Base-by-base conservation (phyloP, 2,888 invertebrate species). In the Aphrophora alni region DNA sequence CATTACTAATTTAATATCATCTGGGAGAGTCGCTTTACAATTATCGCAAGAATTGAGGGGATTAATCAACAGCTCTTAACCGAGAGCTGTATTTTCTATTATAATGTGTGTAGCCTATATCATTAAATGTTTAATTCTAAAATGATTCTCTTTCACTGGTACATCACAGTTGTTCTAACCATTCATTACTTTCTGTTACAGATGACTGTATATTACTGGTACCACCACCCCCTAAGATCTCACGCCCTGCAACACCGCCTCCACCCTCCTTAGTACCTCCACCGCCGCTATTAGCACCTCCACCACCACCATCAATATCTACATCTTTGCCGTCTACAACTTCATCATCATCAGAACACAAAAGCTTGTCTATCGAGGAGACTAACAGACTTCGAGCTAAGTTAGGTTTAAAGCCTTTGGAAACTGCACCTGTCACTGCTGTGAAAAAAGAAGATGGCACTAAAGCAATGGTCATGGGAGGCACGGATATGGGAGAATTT, bases 381-480 rank as follows among this genome's bases (percentile, higher is more conserved):
- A 96, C 96, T 5, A 98, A 98, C 89, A 95, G 94, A 84, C 89
- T 99, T 14, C 91, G 99, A 86, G 96, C 96, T 0, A 97, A 98
- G 88, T 91, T 99, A 27, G 99, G 99, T 0, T 90, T 99, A 44
- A 98, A 97, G 87, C 99, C 98, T 0, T 89, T 99, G 3, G 95
- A 97, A 86, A 89, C 94, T 0, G 90, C 91, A 25, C 86, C 85
- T 10, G 84, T 85, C 86, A 89, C 84, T n/a, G 70, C 82, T n/a
- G 81, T 81, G 26, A 78, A 72, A 74, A 82, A 78, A 82, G 82
- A 77, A 76, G 78, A 76, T 71, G 75, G 77, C 69, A 14, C 73
- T 44, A 71, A 24, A 26, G 33, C 69, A 75, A 83, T 82, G 77
- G 79, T 84, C 81, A 87, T 86, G 28, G 88, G 87, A 70, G 88